Evolutionary conservation across 2,888 invertebrate genomes (phyloP).

Genomic region (Gryllus longicercus): DNA sequence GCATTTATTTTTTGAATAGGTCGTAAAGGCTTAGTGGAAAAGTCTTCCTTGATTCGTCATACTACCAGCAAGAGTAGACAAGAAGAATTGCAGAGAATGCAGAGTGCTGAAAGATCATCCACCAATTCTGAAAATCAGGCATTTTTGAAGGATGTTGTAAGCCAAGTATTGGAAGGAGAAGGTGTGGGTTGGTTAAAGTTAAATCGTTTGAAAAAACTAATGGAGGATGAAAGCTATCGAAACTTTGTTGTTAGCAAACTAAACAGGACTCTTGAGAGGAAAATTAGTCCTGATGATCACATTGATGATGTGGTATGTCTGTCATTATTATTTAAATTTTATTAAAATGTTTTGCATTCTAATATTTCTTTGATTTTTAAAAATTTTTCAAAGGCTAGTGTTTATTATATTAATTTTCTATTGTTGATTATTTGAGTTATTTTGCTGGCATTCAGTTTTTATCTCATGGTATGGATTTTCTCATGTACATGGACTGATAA

Average conservation of each 20-base stretch:
- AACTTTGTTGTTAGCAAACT: conserved; percentile 93
- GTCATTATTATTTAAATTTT: not conserved
- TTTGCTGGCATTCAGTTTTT: too few species aligned
- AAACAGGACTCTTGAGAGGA: conserved; percentile 88
- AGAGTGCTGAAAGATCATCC: conserved; percentile 66
- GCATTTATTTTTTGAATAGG: conserved; percentile 42
- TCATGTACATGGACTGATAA: too few species aligned
- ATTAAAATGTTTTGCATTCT: conserved; percentile 19
- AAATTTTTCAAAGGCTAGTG: too few species aligned
- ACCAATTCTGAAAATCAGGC: conserved; percentile 88
- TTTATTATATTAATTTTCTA: too few species aligned
- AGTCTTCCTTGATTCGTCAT: conserved; percentile 84
- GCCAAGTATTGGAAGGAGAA: conserved; percentile 82
- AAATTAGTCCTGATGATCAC: conserved; percentile 92
- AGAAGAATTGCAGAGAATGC: conserved; percentile 65
- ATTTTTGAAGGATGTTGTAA: conserved; percentile 86
- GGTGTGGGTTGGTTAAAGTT: conserved; percentile 96
- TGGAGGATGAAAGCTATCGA: conserved; percentile 98
- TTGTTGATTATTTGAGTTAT: too few species aligned
- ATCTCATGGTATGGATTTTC: too few species aligned
- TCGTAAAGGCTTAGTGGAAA: conserved; percentile 78
- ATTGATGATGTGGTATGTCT: conserved; percentile 87
- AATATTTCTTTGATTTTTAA: conserved; percentile 22
- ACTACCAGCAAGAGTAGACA: conserved; percentile 63
- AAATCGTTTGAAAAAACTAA: conserved; percentile 86